A percentile compares a stretch with the other conserved stretches of the same genome.
phyloP scores from a whole-genome alignment of 2,888 invertebrate genomes.

The Volucella zonaria region DNA sequence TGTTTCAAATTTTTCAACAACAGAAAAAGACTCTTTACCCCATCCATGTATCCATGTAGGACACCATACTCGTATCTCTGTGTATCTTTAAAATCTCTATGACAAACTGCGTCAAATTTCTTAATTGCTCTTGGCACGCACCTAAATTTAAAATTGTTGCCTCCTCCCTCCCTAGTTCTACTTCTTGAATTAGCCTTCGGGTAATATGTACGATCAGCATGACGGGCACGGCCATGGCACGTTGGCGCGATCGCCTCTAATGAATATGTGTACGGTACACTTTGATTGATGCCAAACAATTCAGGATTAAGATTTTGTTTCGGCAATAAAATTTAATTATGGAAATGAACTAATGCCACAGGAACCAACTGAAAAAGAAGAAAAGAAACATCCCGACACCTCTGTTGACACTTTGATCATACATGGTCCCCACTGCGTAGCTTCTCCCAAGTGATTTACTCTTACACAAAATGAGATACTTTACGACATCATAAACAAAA shows the following conservation, averaged over 20 bases:
- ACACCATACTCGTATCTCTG: slow-evolving; percentile 3
- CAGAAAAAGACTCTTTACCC: neutral
- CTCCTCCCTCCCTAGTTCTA: slow-evolving; percentile 18
- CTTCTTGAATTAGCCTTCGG: slow-evolving; percentile 43
- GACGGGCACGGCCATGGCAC: neutral
- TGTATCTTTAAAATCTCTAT: slow-evolving; percentile 23
- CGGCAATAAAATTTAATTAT: slow-evolving; percentile 69
- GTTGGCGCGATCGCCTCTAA: slow-evolving; percentile 40
- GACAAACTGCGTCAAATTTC: slow-evolving; percentile 60
- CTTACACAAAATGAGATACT: slow-evolving; percentile 7
- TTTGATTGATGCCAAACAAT: slow-evolving; percentile 62
- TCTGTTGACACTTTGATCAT: slow-evolving; percentile 38
- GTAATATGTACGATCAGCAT: neutral
- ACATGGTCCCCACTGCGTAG: neutral
- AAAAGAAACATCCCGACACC: slow-evolving; percentile 23
- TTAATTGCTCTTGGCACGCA: slow-evolving; percentile 72
- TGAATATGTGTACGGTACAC: slow-evolving; percentile 58
- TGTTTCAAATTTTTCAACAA: slow-evolving; percentile 33
- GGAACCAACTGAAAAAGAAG: neutral
- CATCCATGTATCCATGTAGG: neutral
- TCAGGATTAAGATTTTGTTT: slow-evolving; percentile 62
- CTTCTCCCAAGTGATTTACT: neutral
- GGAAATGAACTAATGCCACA: slow-evolving; percentile 53
- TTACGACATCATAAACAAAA: slow-evolving; percentile 20
- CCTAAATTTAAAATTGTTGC: slow-evolving; percentile 57